These are phyloP conservation scores for Leptinotarsa juncta DNA, from an alignment of 2,888 invertebrate genomes.

Conservation along the genomic window DNA sequence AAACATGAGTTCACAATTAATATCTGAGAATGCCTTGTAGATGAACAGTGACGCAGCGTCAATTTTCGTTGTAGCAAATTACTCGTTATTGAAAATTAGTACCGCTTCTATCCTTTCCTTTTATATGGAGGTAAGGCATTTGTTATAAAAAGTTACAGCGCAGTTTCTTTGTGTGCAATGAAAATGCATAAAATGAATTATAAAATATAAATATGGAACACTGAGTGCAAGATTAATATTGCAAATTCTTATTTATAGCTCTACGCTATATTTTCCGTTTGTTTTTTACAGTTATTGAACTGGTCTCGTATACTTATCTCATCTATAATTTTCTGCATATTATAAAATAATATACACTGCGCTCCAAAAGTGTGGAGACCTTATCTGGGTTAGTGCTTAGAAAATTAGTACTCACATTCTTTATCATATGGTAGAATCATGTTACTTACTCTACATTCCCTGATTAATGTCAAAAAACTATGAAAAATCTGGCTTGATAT, in stretches of 20 bases:
- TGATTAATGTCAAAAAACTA: too few species aligned
- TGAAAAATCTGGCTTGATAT: too few species aligned
- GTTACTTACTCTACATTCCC: background rate
- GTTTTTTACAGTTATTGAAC: constrained; percentile 14
- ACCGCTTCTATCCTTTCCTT: constrained; percentile 34
- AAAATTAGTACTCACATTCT: background rate
- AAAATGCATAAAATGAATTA: constrained; percentile 31
- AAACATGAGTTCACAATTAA: too few species aligned
- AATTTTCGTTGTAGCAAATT: constrained; percentile 32
- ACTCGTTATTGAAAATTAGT: constrained; percentile 37
- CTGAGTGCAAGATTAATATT: constrained; percentile 4
- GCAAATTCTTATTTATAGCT: constrained; percentile 20
- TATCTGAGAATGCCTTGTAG: background rate
- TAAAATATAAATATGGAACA: constrained; percentile 18
- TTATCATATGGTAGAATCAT: background rate
- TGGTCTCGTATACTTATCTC: background rate
- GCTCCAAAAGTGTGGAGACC: background rate
- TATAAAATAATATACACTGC: background rate
- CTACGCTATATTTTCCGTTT: constrained; percentile 9
- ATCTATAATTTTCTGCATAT: constrained; percentile 12
- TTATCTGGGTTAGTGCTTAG: background rate
- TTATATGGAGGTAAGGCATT: constrained; percentile 28
- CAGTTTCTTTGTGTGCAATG: constrained; percentile 37
- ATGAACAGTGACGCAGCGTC: background rate
- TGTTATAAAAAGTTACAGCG: constrained; percentile 30